phyloP scores from a whole-genome alignment of 2,113 vertebrate species.

The Diadophis punctatus region DNA sequence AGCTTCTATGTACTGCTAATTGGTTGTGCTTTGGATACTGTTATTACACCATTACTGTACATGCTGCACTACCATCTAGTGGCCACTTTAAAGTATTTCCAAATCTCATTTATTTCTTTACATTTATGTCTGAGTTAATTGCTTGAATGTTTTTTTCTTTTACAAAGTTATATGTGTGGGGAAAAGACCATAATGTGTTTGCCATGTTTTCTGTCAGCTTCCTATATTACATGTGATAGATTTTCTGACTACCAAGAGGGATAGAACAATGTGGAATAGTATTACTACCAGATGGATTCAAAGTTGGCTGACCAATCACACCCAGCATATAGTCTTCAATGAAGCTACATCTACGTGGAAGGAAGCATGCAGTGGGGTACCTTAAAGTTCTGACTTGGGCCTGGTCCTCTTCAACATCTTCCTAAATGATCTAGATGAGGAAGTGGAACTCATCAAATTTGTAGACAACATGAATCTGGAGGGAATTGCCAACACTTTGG shows the following conservation, averaged over 20 bases:
- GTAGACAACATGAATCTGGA: neutral
- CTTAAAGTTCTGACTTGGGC: neutral
- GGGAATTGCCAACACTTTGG: neutral
- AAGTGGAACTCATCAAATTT: neutral
- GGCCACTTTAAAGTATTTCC: neutral
- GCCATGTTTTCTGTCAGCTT: neutral
- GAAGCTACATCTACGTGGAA: neutral
- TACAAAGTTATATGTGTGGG: rapidly evolving
- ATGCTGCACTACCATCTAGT: slow-evolving; percentile 21
- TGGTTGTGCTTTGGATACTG: neutral
- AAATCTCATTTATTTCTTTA: neutral
- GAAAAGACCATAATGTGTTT: neutral
- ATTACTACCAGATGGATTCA: neutral
- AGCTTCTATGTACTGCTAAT: rapidly evolving
- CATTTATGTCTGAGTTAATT: neutral
- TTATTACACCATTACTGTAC: neutral
- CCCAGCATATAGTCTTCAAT: neutral
- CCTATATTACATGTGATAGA: neutral
- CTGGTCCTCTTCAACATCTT: neutral
- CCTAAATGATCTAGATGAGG: neutral
- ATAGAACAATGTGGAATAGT: neutral
- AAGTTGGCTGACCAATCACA: neutral
- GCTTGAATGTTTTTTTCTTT: neutral
- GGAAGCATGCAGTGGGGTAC: neutral
- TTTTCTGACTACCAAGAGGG: neutral